phyloP scores from a whole-genome alignment of 2,888 invertebrate species.

The Chrysolina americana region DNA sequence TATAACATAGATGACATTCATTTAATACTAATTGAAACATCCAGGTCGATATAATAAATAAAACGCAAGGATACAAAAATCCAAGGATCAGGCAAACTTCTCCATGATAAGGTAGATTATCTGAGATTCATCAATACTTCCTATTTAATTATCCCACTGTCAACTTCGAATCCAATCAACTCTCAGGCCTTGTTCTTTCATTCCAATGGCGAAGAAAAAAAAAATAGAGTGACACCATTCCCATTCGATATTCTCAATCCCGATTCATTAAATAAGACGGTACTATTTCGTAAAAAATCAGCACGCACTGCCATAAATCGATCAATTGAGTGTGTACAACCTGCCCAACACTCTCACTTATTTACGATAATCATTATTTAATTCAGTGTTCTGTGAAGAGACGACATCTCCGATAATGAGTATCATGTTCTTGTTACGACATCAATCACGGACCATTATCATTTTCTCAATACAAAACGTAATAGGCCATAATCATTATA shows the following conservation, averaged over 20 bases:
- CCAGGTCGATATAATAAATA: no score
- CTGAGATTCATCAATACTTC: no score
- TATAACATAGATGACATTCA: neutral
- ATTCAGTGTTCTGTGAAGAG: slow-evolving; percentile 44
- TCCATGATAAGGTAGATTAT: no score
- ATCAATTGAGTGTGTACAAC: neutral
- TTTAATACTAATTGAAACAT: no score
- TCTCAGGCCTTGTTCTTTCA: neutral
- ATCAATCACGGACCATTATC: slow-evolving; percentile 40
- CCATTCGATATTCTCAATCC: neutral
- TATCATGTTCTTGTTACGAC: slow-evolving; percentile 43
- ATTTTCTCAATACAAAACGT: slow-evolving; percentile 34
- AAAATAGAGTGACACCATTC: neutral
- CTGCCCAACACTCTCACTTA: slow-evolving; percentile 28
- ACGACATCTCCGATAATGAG: slow-evolving; percentile 47
- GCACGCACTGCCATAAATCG: neutral
- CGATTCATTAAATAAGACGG: neutral
- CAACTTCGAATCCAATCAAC: no score
- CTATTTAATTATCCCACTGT: no score
- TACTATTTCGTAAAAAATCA: neutral
- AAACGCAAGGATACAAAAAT: neutral
- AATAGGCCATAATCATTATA: slow-evolving; percentile 34
- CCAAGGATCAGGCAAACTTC: neutral
- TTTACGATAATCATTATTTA: slow-evolving; percentile 46
- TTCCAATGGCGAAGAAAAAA: neutral